phyloP scores from a whole-genome alignment of 2,888 invertebrate species.

The Mythimna lalbum region DNA sequence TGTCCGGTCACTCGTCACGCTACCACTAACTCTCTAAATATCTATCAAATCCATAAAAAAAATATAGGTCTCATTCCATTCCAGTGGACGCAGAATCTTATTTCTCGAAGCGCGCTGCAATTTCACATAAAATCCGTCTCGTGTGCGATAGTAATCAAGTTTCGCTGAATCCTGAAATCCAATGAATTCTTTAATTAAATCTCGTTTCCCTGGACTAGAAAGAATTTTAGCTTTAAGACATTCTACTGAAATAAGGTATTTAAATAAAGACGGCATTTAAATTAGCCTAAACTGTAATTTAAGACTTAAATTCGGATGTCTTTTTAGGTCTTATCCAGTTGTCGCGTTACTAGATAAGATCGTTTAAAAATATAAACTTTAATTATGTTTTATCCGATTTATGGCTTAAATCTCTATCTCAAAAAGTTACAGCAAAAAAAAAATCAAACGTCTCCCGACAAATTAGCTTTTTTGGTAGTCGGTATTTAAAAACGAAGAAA shows the following conservation, averaged over 20 bases:
- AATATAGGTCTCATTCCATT: constrained; percentile 1
- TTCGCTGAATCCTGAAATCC: constrained; percentile 47
- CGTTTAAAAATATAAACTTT: not conserved
- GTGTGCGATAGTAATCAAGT: constrained; percentile 46
- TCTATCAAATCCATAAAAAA: not conserved
- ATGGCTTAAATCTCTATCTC: not conserved
- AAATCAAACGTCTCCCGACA: not conserved
- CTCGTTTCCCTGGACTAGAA: constrained; percentile 23
- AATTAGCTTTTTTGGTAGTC: not conserved
- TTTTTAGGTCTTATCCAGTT: not conserved
- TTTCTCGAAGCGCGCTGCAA: constrained; percentile 29
- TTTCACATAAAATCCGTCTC: constrained; percentile 27
- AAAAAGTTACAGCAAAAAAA: not conserved
- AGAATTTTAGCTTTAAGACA: constrained; percentile 43
- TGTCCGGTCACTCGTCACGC: too few species aligned
- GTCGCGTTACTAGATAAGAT: not conserved
- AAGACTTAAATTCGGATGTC: not conserved
- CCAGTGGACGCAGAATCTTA: constrained; percentile 3
- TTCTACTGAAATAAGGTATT: constrained; percentile 46
- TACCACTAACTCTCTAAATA: not conserved
- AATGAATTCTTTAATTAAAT: constrained; percentile 53
- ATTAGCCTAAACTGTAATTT: constrained; percentile 38
- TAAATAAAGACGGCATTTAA: constrained; percentile 35
- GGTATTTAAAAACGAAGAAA: too few species aligned
- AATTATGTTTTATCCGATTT: constrained; percentile 1